These are phyloP conservation scores for Formica exsecta DNA, from an alignment of 1,140 invertebrate species.

Conservation along the genomic window DNA sequence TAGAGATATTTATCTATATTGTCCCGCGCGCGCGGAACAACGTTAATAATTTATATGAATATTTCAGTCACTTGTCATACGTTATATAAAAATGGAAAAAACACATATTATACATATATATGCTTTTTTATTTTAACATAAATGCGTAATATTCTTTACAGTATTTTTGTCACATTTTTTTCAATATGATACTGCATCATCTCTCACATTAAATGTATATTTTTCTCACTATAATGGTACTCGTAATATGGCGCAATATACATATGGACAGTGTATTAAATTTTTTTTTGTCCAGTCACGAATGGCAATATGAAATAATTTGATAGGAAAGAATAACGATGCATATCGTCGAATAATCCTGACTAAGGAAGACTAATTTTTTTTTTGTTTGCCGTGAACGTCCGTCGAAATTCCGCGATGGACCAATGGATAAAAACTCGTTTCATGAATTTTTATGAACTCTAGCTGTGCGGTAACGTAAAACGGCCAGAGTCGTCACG, in stretches of 20 bases:
- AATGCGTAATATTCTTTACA: background rate
- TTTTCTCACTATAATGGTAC: background rate
- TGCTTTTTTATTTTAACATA: background rate
- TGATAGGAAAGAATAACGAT: background rate
- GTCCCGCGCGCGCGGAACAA: background rate
- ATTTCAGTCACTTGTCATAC: constrained; percentile 1
- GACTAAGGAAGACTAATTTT: constrained; percentile 15
- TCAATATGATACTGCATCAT: background rate
- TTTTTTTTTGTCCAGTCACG: background rate
- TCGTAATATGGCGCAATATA: background rate
- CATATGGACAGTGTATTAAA: background rate
- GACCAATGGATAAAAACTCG: constrained; percentile 41
- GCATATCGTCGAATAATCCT: background rate
- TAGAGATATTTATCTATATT: background rate
- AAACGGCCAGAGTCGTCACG: constrained; percentile 50
- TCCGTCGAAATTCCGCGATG: constrained; percentile 43
- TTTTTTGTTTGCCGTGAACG: constrained; percentile 2
- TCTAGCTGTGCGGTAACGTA: constrained; percentile 14
- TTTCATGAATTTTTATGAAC: constrained; percentile 64
- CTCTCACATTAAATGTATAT: background rate
- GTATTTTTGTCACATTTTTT: constrained; percentile 28
- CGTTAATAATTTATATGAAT: constrained; percentile 11
- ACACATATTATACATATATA: background rate
- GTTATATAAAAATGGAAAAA: constrained; percentile 19
- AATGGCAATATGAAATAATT: constrained; percentile 11